These are phyloP conservation scores for Lithophane ornitopus DNA, from an alignment of 2,888 invertebrate species.

Conservation along the genomic window DNA sequence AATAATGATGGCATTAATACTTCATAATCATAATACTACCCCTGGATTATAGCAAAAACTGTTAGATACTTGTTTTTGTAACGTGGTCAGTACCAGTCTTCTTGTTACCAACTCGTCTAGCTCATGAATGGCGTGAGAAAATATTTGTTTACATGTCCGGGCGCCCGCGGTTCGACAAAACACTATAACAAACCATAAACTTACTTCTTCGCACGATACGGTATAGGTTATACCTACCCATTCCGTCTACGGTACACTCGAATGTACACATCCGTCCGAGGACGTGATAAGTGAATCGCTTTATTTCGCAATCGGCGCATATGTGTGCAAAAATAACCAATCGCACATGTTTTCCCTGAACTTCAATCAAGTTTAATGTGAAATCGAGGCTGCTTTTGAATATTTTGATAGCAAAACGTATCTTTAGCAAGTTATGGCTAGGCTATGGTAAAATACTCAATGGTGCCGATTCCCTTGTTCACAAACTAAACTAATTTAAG, in stretches of 20 bases:
- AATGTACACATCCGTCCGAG: constrained; percentile 26
- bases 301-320: constrained; percentile 23
- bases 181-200: constrained; percentile 16
- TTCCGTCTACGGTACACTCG: constrained; percentile 6
- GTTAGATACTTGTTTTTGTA: background rate
- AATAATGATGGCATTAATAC: too few relatives aligned
- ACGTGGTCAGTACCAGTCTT: background rate
- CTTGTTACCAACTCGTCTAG: background rate
- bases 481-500: too few relatives aligned
- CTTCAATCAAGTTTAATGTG: constrained; percentile 37
- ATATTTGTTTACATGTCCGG: constrained; percentile 14
- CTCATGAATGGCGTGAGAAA: background rate
- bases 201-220: background rate
- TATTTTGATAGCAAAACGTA: background rate
- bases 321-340: constrained; percentile 47
- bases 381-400: background rate
- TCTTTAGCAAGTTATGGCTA: background rate
- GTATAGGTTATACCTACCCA: background rate
- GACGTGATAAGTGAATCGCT: constrained; percentile 38
- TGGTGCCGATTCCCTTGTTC: too few relatives aligned
- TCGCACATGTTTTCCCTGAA: constrained; percentile 44
- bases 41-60: background rate
- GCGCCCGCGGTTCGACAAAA: background rate
- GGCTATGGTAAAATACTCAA: background rate
- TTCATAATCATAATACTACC: too few relatives aligned